These are phyloP conservation scores for Henricia sp. DNA, from an alignment of 53 echinoderm and acorn worm species.

Conservation along the genomic window DNA sequence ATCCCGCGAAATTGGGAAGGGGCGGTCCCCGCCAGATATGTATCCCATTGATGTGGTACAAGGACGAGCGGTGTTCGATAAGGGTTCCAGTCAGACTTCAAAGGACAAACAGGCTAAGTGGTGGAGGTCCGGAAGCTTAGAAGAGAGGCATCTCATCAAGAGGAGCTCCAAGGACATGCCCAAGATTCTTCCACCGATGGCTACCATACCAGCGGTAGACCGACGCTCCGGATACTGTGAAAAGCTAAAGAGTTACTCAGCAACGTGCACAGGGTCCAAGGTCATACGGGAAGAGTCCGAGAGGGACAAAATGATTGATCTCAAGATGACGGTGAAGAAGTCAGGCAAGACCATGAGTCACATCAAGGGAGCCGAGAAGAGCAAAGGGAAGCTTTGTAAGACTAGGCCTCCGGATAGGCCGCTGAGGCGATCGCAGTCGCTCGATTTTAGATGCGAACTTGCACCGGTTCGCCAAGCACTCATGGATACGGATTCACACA, in stretches of 20 bases:
- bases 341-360: conserved; percentile 16
- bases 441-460: conserved; percentile 46
- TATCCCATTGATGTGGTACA: conserved; percentile 16
- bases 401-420: conserved; percentile 29
- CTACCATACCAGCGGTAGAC: conserved; percentile 17
- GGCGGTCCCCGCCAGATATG: conserved; percentile 2
- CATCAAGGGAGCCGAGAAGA: conserved; percentile 14
- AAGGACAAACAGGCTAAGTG: conserved; percentile 32
- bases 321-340: conserved; percentile 28
- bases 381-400: conserved; percentile 32
- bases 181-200: conserved; percentile 48
- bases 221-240: conserved; percentile 25
- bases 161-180: conserved; percentile 56
- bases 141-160: conserved; percentile 44
- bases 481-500: neutral
- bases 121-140: conserved; percentile 38
- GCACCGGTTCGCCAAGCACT: conserved; percentile 24
- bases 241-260: conserved; percentile 24
- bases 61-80: conserved; percentile 31
- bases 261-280: conserved; percentile 39
- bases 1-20: conserved; percentile 30
- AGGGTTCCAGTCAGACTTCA: neutral
- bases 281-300: conserved; percentile 21
- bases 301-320: conserved; percentile 45
- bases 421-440: conserved; percentile 30